Evolutionary conservation across 1,140 invertebrate genomes (phyloP).

Genomic region (Globodera rostochiensis): DNA sequence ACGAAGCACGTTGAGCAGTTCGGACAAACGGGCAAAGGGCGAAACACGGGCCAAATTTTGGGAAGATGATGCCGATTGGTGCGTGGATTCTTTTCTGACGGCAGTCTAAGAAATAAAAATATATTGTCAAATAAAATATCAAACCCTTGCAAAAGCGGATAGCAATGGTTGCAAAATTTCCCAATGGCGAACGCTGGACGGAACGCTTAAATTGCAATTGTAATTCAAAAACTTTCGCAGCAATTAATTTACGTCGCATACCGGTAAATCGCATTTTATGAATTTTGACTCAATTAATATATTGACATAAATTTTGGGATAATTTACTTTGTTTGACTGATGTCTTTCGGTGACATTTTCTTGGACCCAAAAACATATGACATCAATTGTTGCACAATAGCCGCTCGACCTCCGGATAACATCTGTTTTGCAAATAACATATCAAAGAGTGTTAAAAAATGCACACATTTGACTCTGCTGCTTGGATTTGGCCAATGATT

Average conservation of each 20-base stretch:
- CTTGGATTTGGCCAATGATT: constrained; percentile 19
- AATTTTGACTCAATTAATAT: too few relatives aligned
- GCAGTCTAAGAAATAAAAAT: background rate
- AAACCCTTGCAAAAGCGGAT: constrained; percentile 5
- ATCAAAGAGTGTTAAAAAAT: background rate
- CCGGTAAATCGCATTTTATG: too few relatives aligned
- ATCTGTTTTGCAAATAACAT: background rate
- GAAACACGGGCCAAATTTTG: background rate
- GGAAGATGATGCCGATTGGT: background rate
- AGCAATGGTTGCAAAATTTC: constrained; percentile 18
- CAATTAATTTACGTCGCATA: too few relatives aligned
- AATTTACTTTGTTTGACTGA: constrained; percentile 16
- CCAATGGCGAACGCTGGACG: constrained; percentile 22
- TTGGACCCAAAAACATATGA: constrained; percentile 15
- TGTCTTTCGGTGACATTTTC: constrained; percentile 11
- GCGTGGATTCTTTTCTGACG: background rate
- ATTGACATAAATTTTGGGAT: too few relatives aligned
- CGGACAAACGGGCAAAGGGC: constrained; percentile 21
- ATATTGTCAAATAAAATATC: constrained; percentile 2
- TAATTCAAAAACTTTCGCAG: too few relatives aligned
- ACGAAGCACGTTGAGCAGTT: constrained; percentile 42
- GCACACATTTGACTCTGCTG: background rate
- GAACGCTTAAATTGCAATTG: constrained; percentile 3
- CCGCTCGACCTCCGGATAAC: constrained; percentile 2
- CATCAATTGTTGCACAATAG: constrained; percentile 21